These are phyloP conservation scores for Therioaphis trifolii DNA, from an alignment of 2,888 invertebrate species.

Conservation along the genomic window DNA sequence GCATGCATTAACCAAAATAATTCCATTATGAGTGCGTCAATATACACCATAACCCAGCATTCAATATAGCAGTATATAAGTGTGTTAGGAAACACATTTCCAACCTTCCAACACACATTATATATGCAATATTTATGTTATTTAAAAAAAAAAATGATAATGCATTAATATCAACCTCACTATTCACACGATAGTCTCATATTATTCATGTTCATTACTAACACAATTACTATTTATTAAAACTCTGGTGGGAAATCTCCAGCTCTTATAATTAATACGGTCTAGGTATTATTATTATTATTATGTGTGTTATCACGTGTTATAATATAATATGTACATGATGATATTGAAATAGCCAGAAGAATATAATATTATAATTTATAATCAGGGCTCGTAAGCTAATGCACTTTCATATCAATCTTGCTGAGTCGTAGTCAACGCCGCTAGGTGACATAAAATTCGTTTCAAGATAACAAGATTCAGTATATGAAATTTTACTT, in stretches of 20 bases:
- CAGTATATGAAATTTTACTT: too few relatives aligned
- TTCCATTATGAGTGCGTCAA: not conserved
- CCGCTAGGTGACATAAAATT: too few relatives aligned
- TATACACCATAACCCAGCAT: conserved; percentile 52
- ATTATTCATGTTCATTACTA: not conserved
- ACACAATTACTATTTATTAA: not conserved
- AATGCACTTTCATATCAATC: too few relatives aligned
- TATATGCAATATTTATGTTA: not conserved
- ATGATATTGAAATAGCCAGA: conserved; percentile 26
- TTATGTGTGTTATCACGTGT: conserved; percentile 10
- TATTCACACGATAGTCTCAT: conserved; percentile 1
- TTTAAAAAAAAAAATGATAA: conserved; percentile 16
- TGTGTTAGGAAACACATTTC: conserved; percentile 9
- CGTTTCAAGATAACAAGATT: too few relatives aligned
- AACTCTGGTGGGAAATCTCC: not conserved
- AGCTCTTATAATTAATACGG: conserved; percentile 20
- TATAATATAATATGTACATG: conserved; percentile 26
- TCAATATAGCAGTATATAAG: conserved; percentile 17
- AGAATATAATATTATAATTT: not conserved
- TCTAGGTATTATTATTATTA: conserved; percentile 20
- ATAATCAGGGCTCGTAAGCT: too few relatives aligned
- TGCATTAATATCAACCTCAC: not conserved
- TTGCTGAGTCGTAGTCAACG: too few relatives aligned
- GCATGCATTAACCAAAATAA: conserved; percentile 45
- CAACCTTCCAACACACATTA: not conserved